Base-by-base conservation (phyloP, 2,113 vertebrate genomes). In the Dipodomys ordii region DNA sequence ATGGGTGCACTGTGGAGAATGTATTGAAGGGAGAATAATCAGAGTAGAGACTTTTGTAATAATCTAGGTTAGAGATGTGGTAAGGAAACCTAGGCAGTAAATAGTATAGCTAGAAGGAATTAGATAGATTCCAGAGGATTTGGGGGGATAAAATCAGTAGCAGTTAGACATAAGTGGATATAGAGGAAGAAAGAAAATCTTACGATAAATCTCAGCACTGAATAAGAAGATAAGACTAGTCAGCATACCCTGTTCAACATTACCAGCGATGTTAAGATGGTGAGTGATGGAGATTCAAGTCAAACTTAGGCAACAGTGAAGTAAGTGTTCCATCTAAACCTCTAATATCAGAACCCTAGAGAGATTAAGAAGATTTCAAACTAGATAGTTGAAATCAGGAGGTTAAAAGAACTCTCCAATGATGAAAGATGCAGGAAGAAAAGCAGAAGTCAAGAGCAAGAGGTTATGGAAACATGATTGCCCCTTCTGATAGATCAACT, bases 71-170 rank as follows among this genome's bases (percentile, higher is more conserved):
- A 85, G 87, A 91, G 64, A 78, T 88, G 30, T 77, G 27, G 44
- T 73, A 9, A 78, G 20, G n/a, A 84, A 62, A 85, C 12, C 11
- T 79, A 77, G 46, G 72, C 11, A 77, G 16, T 44, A 83, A 68
- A 44, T 25, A 19, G 2, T 62, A 22, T 90, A 15, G 39, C 64
- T 85, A 77, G 80, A 84, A 81, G 90, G 73, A 90, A 83, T 76
- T 53, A 6, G 11, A 82, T n/a, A 87, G 73, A 87, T 92, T 87
- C 60, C 74, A 77, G 44, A 64, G 28, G 32, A 46, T 20, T 91
- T 94, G 93, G 77, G 15, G 80, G 88, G n/a, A 28, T 78, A 15
- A 90, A 71, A 65, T 83, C n/a, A 83, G 57, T 44, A 83, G 76
- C 27, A 44, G 44, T 22, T 89, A 60, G 18, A 9, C 78, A 35